Base-by-base conservation (phyloP, 2,113 vertebrate genomes). In the Phrynosoma platyrhinos region DNA sequence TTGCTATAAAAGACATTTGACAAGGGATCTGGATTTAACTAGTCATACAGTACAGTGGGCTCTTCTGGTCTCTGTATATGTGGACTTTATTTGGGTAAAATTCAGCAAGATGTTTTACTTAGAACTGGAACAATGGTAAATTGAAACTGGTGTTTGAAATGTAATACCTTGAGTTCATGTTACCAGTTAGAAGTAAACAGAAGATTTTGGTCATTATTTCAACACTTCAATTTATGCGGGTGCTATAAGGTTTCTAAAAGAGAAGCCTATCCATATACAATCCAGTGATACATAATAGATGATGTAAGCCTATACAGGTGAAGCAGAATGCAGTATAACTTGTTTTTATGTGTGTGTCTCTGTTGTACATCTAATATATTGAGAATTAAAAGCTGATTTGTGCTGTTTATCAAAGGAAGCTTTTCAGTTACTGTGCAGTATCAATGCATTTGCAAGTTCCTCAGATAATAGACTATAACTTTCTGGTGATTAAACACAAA, bases 261-360 rank as follows among this genome's bases (percentile, higher is more conserved):
- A 75, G 79, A 30, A 25, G 27, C 68, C 69, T n/a, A 25, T 66
- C 76, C 66, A 53, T 40, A 42, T 82, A 40, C 42, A 83, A 78
- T 55, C 62, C 12, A 69, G 9, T n/a, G 64, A 88, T 78, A 77
- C n/a, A 76, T 88, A 76, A 55, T 78, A 68, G 72, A 83, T 88
- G 40, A 76, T 76, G 58, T 88, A 83, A 78, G 74, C n/a, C 68
- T 68, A 69, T 18, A 9, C 79, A 82, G 21, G 20, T 20, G 52
- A 75, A 53, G 79, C 71, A 32, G 36, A 83, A 9, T 18, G 36
- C 21, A 68, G 9, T 13, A 77, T 36, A 3, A 81, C 23, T 80
- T 77, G 42, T 52, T 77, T 83, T 40, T 53, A 36, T 82, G 30
- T 32, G 23, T 71, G 52, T 58, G 36, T 75, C 4, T 27, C 7